Base-by-base conservation (phyloP, 1,140 invertebrate species). In the Agrilus planipennis region DNA sequence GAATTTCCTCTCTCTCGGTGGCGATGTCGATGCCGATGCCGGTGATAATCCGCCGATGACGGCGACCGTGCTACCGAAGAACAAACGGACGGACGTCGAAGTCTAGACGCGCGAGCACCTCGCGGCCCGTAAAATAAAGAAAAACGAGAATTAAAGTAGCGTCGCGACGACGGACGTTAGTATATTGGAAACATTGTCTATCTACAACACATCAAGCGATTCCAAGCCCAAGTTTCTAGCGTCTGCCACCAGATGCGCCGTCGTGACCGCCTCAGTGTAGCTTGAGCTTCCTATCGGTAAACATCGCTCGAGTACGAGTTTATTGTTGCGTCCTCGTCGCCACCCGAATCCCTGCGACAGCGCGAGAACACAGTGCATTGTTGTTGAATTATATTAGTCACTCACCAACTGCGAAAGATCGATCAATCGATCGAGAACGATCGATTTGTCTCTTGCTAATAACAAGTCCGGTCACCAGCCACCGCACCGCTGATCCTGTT, bases 261-360 rank as follows among this genome's bases (percentile, higher is more conserved):
- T 30, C 39, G 44, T 34, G 44, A 45, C 34, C 40, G 42, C 42
- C 40, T 59, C 57, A 59, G 57, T 59, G 46, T 48, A 53, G 55
- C 50, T 59, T 52, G 46, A 50, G 49, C 57, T 47, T 47, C 46
- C 40, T 43, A 42, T 44, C 47, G 38, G 56, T 48, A 38, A 50
- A 47, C 54, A 56, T 41, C 46, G 14, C 30, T 15, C 15, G 4
- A 29, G 2, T 4, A 4, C 16, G 30, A 32, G 30, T 6, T 15
- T 17, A 32, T 32, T 32, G 30, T 32, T 32, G 15, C 30, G 30
- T 15, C 15, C 15, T 17, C 15, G 30, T 21, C 19, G 19, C 34
- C 19, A 12, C 19, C 18, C 25, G 25, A 27, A 27, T 9, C 25
- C 25, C 7, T n/a, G n/a, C 25, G n/a, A 9, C 7, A 27, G 7